These are phyloP conservation scores for Pardalotus punctatus DNA, from an alignment of 2,113 vertebrate genomes.

Conservation along the genomic window DNA sequence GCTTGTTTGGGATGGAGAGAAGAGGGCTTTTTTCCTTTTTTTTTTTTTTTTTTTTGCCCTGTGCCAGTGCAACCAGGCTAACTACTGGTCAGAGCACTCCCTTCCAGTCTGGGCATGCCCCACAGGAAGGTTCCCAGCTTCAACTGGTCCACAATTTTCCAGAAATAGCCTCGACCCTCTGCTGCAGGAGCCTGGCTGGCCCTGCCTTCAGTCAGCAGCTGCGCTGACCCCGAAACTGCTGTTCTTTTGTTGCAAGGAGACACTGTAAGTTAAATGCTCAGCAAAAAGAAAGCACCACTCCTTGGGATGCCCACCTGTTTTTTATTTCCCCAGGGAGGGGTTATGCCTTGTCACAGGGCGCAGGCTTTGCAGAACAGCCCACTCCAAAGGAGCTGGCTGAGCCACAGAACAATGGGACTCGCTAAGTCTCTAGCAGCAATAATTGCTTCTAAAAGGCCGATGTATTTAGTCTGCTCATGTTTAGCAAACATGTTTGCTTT, in stretches of 20 bases:
- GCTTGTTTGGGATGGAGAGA: not conserved
- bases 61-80: not conserved
- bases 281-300: not conserved
- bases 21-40: not conserved
- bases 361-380: constrained; percentile 5
- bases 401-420: not conserved
- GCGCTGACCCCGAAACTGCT: not conserved
- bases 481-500: constrained; percentile 12
- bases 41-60: not conserved
- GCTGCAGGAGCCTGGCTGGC: not conserved
- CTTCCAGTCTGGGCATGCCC: rapidly evolving
- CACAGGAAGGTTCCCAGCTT: not conserved
- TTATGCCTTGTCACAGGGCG: not conserved
- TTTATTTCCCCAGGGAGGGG: not conserved
- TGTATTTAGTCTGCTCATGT: not conserved
- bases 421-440: not conserved
- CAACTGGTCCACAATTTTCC: not conserved
- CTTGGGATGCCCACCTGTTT: constrained; percentile 19
- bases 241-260: not conserved
- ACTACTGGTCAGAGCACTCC: not conserved
- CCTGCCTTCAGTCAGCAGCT: not conserved
- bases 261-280: not conserved
- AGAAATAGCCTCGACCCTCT: not conserved
- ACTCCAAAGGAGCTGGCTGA: not conserved
- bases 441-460: constrained; percentile 7